These are phyloP conservation scores for Acronicta aceris DNA, from an alignment of 2,888 invertebrate genomes.

Conservation along the genomic window DNA sequence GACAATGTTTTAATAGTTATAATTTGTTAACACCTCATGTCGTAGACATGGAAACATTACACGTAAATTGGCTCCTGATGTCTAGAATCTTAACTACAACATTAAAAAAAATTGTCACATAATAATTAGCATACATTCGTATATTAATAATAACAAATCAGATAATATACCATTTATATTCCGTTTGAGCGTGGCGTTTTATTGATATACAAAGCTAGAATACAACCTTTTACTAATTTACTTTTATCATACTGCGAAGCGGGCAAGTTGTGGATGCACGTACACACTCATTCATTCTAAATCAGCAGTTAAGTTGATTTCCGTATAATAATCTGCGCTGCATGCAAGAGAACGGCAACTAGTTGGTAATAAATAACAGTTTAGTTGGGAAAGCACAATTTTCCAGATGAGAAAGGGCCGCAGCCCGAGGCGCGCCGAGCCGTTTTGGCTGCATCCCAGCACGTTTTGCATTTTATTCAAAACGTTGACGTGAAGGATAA, in stretches of 20 bases:
- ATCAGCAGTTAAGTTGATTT: conserved; percentile 54
- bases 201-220: background rate
- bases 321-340: conserved; percentile 49
- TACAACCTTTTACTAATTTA: conserved; percentile 1
- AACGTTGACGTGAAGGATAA: conserved; percentile 87
- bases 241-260: conserved; percentile 3
- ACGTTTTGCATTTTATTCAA: conserved; percentile 89
- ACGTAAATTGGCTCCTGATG: conserved; percentile 28
- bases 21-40: conserved; percentile 27
- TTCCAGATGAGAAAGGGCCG: conserved; percentile 58
- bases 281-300: conserved; percentile 41
- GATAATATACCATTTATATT: conserved; percentile 15
- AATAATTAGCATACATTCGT: conserved; percentile 24
- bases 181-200: conserved; percentile 7
- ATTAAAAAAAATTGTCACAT: conserved; percentile 27
- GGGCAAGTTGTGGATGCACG: conserved; percentile 14
- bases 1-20: background rate
- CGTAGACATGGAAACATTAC: conserved; percentile 28
- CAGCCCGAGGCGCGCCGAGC: conserved; percentile 60
- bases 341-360: conserved; percentile 46
- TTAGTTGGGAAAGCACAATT: conserved; percentile 58
- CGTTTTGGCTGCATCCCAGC: conserved; percentile 86
- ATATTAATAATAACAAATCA: conserved; percentile 3
- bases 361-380: conserved; percentile 52
- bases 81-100: conserved; percentile 33